Evolutionary conservation across 2,113 vertebrate species (phyloP).

Genomic region (Willisornis vidua): DNA sequence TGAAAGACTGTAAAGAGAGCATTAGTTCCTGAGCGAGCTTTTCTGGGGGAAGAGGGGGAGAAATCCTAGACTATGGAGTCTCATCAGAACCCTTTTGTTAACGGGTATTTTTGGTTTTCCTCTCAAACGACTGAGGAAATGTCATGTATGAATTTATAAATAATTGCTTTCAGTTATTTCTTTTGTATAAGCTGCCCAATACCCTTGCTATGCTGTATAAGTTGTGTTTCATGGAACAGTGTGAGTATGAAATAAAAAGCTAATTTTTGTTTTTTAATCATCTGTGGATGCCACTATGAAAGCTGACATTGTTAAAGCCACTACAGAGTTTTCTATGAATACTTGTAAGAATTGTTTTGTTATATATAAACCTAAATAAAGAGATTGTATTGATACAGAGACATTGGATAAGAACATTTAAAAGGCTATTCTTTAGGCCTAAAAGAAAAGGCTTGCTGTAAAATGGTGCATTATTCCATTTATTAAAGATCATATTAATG

Average conservation of each 20-base stretch:
- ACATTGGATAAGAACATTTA: conserved; percentile 78
- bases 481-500: conserved; percentile 90
- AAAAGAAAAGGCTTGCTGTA: conserved; percentile 86
- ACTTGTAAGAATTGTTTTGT: conserved; percentile 88
- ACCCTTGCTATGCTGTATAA: conserved; percentile 80
- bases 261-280: conserved; percentile 75
- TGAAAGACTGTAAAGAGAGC: conserved; percentile 61
- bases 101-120: conserved; percentile 77
- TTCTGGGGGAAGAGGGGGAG: conserved; percentile 57
- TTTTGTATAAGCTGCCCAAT: conserved; percentile 79
- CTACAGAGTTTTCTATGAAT: conserved; percentile 90
- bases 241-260: conserved; percentile 77
- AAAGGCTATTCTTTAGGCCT: conserved; percentile 79
- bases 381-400: conserved; percentile 81
- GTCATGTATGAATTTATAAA: conserved; percentile 78
- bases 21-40: conserved; percentile 70
- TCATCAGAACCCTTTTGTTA: conserved; percentile 77
- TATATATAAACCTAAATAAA: conserved; percentile 85
- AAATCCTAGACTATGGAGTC: conserved; percentile 61
- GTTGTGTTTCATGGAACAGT: conserved; percentile 80
- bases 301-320: conserved; percentile 83
- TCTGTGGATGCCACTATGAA: conserved; percentile 84
- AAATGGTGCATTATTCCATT: conserved; percentile 87
- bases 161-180: conserved; percentile 77
- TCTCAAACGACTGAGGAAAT: conserved; percentile 73